Percentiles rank a stretch among this genome's conserved stretches.
These are phyloP conservation scores for Aleadryas rufinucha DNA, from an alignment of 2,113 vertebrate species.

Conservation along the genomic window DNA sequence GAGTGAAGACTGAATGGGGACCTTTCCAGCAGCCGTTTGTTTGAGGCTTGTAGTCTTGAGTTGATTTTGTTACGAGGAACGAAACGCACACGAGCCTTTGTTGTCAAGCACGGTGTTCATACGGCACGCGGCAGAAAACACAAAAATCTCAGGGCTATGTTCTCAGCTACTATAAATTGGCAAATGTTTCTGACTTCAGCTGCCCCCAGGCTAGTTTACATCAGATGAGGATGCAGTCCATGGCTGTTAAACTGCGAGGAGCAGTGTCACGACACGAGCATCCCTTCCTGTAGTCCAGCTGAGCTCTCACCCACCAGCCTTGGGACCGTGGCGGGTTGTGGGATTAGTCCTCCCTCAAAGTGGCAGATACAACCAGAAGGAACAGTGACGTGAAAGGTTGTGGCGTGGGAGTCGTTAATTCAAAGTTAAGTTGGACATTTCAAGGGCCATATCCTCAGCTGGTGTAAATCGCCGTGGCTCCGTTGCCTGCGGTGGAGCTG, in stretches of 20 bases:
- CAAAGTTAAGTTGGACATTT: conserved; percentile 69
- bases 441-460: conserved; percentile 52
- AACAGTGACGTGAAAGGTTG: background rate
- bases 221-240: conserved; percentile 49
- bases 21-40: background rate
- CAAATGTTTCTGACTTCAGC: conserved; percentile 22
- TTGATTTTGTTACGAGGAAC: conserved; percentile 6
- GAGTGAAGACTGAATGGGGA: conserved; percentile 22
- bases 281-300: background rate
- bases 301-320: background rate
- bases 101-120: conserved; percentile 27
- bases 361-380: background rate
- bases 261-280: background rate
- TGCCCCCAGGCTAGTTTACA: conserved; percentile 21
- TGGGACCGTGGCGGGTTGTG: background rate
- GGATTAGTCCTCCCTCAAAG: background rate
- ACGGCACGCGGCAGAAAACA: background rate
- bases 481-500: conserved; percentile 17
- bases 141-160: conserved; percentile 54
- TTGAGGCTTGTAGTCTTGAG: background rate
- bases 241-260: background rate
- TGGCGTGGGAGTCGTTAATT: conserved; percentile 17
- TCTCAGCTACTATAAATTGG: conserved; percentile 45
- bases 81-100: background rate
- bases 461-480: conserved; percentile 45